Percentiles rank a stretch among this genome's conserved stretches.
These are phyloP conservation scores for Dromiciops gliroides DNA, from an alignment of 2,113 vertebrate genomes.

Conservation along the genomic window DNA sequence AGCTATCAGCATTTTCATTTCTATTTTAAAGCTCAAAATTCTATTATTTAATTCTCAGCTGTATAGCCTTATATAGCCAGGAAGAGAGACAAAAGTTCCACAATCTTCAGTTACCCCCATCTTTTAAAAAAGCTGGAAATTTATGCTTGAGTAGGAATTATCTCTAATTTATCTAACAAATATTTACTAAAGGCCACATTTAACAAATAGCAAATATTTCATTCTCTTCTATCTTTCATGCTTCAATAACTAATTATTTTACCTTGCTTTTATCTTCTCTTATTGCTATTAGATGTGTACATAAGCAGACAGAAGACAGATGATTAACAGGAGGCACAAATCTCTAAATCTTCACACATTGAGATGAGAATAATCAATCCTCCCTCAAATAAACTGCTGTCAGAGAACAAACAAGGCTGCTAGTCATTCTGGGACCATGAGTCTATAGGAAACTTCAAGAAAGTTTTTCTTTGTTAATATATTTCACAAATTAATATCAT, in stretches of 20 bases:
- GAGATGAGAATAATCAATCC: background rate
- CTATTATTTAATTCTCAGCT: background rate
- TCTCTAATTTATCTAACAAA: slow-evolving; percentile 5
- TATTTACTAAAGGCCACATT: slow-evolving; percentile 6
- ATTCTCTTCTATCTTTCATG: background rate
- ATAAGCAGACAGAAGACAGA: background rate
- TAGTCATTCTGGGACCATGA: background rate
- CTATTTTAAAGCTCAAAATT: background rate
- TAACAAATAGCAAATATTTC: slow-evolving; percentile 9
- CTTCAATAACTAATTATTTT: slow-evolving; percentile 31
- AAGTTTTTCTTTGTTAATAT: background rate
- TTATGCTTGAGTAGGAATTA: slow-evolving; percentile 13
- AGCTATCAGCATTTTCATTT: background rate
- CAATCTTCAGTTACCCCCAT: background rate
- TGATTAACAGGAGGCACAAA: background rate
- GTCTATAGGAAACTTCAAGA: background rate
- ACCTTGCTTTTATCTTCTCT: slow-evolving; percentile 10
- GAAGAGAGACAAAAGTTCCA: background rate
- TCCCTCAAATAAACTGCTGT: slow-evolving; percentile 5
- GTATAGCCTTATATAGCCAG: background rate
- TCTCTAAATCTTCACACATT: background rate
- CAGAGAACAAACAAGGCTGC: background rate
- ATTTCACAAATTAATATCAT: background rate
- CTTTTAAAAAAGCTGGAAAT: background rate
- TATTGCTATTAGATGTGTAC: background rate